These are phyloP conservation scores for Champsocephalus esox DNA, from an alignment of 2,797 vertebrate genomes.

Conservation along the genomic window DNA sequence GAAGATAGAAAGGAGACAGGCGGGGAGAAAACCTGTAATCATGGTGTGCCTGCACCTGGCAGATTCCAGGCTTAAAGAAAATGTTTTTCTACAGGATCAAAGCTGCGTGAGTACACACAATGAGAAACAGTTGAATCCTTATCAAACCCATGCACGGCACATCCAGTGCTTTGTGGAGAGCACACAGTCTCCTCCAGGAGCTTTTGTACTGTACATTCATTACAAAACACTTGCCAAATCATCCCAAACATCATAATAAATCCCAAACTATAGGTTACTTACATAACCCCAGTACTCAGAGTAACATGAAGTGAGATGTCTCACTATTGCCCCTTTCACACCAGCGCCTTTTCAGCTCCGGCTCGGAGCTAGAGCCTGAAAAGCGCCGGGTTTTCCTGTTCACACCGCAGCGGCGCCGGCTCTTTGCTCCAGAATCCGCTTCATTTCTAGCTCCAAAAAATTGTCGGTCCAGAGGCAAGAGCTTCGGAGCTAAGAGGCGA, in stretches of 20 bases:
- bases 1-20: slow-evolving; percentile 21
- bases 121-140: slow-evolving; percentile 53
- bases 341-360: no score
- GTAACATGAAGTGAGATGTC: no score
- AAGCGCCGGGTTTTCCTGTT: no score
- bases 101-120: slow-evolving; percentile 57
- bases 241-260: neutral
- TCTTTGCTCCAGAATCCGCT: no score
- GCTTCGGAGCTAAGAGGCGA: no score
- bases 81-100: slow-evolving; percentile 60
- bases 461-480: no score
- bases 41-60: slow-evolving; percentile 43
- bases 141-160: slow-evolving; percentile 49
- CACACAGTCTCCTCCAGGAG: slow-evolving; percentile 1
- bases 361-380: no score
- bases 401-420: no score
- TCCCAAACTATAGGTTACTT: neutral
- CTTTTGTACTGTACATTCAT: slow-evolving; percentile 6
- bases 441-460: no score
- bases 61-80: slow-evolving; percentile 61
- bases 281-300: no score
- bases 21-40: slow-evolving; percentile 39
- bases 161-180: slow-evolving; percentile 38
- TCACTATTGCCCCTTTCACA: no score
- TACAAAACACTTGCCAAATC: neutral